Conservation (phyloP, 2,888 invertebrate genomes). For the Eubasilissa splendida region DNA sequence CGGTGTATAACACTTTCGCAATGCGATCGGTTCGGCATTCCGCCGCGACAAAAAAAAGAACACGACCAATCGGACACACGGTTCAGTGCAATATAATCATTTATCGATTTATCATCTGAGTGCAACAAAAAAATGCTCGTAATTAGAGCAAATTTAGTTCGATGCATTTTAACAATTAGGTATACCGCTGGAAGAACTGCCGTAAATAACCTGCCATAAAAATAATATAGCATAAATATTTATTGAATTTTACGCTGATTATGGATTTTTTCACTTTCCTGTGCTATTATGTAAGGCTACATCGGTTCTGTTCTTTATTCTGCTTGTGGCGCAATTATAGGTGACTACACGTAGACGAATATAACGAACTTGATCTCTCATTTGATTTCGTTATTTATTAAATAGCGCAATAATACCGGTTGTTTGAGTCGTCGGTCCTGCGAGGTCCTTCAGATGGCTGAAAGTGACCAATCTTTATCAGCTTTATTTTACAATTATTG, state of each 20-base stretch:
- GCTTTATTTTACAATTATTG: too few species aligned
- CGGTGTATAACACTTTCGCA: constrained; percentile 9
- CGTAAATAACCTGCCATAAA: background rate
- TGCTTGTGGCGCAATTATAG: too few species aligned
- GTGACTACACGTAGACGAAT: too few species aligned
- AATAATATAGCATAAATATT: background rate
- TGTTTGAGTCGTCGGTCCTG: too few species aligned
- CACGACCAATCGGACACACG: constrained; percentile 14
- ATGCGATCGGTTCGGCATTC: constrained; percentile 10
- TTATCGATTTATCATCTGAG: background rate
- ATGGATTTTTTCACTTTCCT: too few species aligned
- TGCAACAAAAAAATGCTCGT: constrained; percentile 1
- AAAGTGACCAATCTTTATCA: too few species aligned
- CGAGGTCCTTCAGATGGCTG: too few species aligned
- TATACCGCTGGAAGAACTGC: background rate
- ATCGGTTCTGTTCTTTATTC: too few species aligned
- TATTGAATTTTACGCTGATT: background rate
- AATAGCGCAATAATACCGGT: too few species aligned
- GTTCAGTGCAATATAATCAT: background rate
- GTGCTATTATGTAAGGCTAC: too few species aligned
- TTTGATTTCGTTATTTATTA: too few species aligned
- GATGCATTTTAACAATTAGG: background rate
- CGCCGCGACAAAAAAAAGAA: constrained; percentile 21
- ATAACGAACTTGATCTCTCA: too few species aligned
- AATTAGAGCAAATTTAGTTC: background rate